Evolutionary conservation across 2,113 vertebrate genomes (phyloP), one percentile per base, ranked within the genome.

Genomic region (Corynorhinus townsendii): DNA sequence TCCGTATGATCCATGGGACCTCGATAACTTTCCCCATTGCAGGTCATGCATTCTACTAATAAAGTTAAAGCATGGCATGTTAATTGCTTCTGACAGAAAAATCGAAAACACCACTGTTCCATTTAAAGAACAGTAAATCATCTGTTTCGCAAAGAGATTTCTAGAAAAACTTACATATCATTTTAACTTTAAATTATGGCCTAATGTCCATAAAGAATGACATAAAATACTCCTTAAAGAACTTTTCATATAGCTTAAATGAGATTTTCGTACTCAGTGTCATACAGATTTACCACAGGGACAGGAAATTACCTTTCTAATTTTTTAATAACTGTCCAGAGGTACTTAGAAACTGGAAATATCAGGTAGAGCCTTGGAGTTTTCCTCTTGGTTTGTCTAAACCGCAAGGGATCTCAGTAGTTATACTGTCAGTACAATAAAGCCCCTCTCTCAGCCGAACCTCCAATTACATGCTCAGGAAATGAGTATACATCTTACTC

Each of bases 1-100:
- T 99, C 99, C 0, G 99, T 99, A 97, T 99, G 99, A 98, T 99
- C 99, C 99, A 99, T 99, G n/a, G 99, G 99, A 84, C 99, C 99
- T 97, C 99, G 99, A 89, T 99, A 99, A 97, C 98, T 98, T 98
- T 99, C 99, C 38, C 99, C 99, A 95, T 99, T 99, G 97, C 99
- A 99, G 69, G 98, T 98, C 98, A 99, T 98, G 96, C 99, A 99
- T 98, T 99, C 99, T 98, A 99, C 99, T 99, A 94, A 73, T 93
- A 92, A 98, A 83, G 96, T 80, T 95, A 91, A 98, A 96, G 97
- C 35, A 94, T 12, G 75, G 68, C 56, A 35, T 28, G 40, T 69
- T 92, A 95, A 68, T 94, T 33, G 86, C 94, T 93, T 96, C 33
- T 94, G 80, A 91, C 80, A 95, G 69, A 59, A 87, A 96, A 92